These are phyloP conservation scores for Calliopum simillimum DNA, from an alignment of 2,888 invertebrate genomes.

Conservation along the genomic window DNA sequence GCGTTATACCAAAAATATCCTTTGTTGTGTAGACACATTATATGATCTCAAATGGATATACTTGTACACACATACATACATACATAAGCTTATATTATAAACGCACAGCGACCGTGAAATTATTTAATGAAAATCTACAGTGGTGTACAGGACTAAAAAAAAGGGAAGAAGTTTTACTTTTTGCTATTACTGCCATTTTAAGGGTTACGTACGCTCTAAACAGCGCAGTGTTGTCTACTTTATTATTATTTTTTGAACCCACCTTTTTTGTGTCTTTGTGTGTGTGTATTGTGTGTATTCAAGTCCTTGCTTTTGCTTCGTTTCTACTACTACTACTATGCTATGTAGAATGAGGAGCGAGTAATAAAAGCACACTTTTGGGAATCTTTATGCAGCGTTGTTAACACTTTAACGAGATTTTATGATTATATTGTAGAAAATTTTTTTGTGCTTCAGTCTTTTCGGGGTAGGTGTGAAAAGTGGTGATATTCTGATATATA, in stretches of 20 bases:
- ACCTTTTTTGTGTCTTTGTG: slow-evolving; percentile 17
- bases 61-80: slow-evolving; percentile 4
- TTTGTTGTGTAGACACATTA: slow-evolving; percentile 5
- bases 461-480: background rate
- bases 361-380: slow-evolving; percentile 47
- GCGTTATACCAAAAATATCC: background rate
- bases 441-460: slow-evolving; percentile 14
- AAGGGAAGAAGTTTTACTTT: slow-evolving; percentile 45
- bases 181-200: background rate
- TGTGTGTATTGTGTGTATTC: slow-evolving; percentile 25
- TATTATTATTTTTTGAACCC: slow-evolving; percentile 22
- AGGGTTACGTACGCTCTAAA: too few relatives aligned
- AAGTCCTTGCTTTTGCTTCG: background rate
- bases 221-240: too few relatives aligned
- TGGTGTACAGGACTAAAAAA: slow-evolving; percentile 17
- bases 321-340: background rate
- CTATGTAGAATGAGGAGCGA: slow-evolving; percentile 26
- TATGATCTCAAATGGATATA: background rate
- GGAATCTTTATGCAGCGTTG: slow-evolving; percentile 52
- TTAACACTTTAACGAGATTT: slow-evolving; percentile 57
- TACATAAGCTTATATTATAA: background rate
- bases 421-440: slow-evolving; percentile 46
- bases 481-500: too few relatives aligned
- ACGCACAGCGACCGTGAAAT: slow-evolving; percentile 38
- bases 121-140: slow-evolving; percentile 58